Base-by-base conservation (phyloP, 2,797 vertebrate species). In the Discoglossus pictus region DNA sequence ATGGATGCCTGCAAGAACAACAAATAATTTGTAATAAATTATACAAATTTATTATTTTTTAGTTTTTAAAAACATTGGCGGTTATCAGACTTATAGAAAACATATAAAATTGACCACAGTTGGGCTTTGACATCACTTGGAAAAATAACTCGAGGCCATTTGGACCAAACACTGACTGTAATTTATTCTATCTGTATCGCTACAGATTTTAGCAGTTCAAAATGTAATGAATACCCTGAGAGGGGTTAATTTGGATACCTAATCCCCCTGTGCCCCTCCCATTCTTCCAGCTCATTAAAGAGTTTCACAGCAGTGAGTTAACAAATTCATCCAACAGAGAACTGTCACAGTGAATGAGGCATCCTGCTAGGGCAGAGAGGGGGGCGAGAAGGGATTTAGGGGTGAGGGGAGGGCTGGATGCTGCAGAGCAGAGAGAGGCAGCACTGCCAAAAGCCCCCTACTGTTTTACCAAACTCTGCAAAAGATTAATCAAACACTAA, bases 401-500 rank as follows among this genome's bases (percentile, higher is more conserved):
- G 35, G 47, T 2, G 23, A 23, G 11, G 39, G 11, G 38, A 48
- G 17, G 61, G 75, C 76, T 80, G 75, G n/a, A n/a, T 72, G 79
- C 73, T 69, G 79, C 74, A 52, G 73, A 76, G 79, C 74, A 52
- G 73, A 76, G 79, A 76, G 75, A 74, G 75, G 77, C 76, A 76
- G 77, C 76, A 74, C 75, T 77, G 74, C 79, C 80, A 83, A 79
- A 81, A 81, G 70, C 79, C 52, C 73, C 82, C 83, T 75, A 76
- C 81, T 82, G 81, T 68, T 76, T 72, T 67, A 82, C 68, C 79
- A 78, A 78, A 77, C 76, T 62, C 76, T 72, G 72, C 79, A 82
- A 75, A 79, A 74, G 80, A 81, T 79, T 79, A 83, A 83, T 76
- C 74, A 78, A 73, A 75, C 72, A 64, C 83, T 80, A 81, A 82